Evolutionary conservation across 2,888 invertebrate genomes (phyloP).

Genomic region (Camponotus fellah): DNA sequence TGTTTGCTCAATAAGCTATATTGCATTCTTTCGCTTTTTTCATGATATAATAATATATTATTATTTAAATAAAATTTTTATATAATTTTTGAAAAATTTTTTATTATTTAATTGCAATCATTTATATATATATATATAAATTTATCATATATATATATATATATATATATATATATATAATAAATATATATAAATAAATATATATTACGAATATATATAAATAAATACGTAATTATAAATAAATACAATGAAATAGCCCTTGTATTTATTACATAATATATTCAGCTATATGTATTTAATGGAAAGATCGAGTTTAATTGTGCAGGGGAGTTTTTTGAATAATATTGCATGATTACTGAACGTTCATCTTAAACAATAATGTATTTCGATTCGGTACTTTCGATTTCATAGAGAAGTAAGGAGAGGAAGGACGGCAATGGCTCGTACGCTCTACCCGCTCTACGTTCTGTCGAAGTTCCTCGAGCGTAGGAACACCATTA

Average conservation of each 20-base stretch:
- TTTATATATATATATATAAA: neutral
- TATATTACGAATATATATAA: neutral
- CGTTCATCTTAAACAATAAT: neutral
- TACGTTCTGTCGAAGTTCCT: constrained; percentile 53
- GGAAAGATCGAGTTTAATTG: neutral
- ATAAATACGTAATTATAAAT: neutral
- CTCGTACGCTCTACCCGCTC: constrained; percentile 15
- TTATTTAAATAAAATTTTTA: neutral
- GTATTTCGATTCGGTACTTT: constrained; percentile 32
- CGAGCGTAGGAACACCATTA: constrained; percentile 74
- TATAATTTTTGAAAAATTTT: neutral
- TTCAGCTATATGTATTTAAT: neutral
- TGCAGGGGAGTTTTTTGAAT: neutral
- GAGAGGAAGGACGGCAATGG: neutral
- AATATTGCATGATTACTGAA: neutral
- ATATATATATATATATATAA: no score
- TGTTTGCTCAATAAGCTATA: neutral
- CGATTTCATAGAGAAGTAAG: constrained; percentile 19
- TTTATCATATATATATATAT: no score
- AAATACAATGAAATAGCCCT: neutral
- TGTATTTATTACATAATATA: neutral
- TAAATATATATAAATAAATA: no score
- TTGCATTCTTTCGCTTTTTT: constrained; percentile 45
- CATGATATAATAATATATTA: constrained; percentile 36
- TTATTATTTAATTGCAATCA: neutral